Base-by-base conservation (phyloP, 2,888 invertebrate genomes). In the Ceraclea dissimilis region DNA sequence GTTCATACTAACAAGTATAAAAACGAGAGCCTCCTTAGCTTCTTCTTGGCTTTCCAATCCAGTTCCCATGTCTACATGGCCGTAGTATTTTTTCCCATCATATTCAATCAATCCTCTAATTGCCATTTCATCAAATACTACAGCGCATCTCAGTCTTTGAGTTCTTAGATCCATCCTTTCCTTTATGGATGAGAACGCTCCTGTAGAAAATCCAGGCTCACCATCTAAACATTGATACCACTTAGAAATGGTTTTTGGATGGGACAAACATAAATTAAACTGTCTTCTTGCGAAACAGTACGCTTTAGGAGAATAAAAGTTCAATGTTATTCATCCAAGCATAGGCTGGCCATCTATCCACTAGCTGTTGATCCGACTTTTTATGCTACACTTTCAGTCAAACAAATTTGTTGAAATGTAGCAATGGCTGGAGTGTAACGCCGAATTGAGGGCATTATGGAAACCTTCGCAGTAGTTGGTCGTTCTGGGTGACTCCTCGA, bases 141-240 rank as follows among this genome's bases (percentile, higher is more conserved):
- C 51, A 20, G 57, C 46, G 50, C 64, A 65, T 52, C 62, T 20
- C 18, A 64, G 48, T 47, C 52, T 58, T 31, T 63, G 49, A 20
- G 57, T 47, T 21, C 54, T 49, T 52, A 20, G 17, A 18, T 58
- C n/a, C 6, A 31, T 49, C 31, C 63, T 62, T 20, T 22, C 18
- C 51, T 63, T 59, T 49, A 66, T 58, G n/a, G 59, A 22, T 2
- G 51, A 13, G 53, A 67, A 64, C 13, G 64, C 60, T 62, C 64
- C 64, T 16, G 56, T 52, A 13, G 64, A 64, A 48, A 68, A 65
- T 1, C 67, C 67, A 13, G 66, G 66, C 18, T 62, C 57, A 0
- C 63, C 65, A 61, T 66, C 56, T 8, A 66, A 56, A 26, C 49
- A 55, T 5, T 47, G 33, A 54, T 65, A 65, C 67, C 66, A 68